A percentile compares a stretch with the other conserved stretches of the same genome.
These are phyloP conservation scores for Hormiphora californensis DNA, from an alignment of 37 sponge, comb jelly and placozoan species.

Conservation along the genomic window DNA sequence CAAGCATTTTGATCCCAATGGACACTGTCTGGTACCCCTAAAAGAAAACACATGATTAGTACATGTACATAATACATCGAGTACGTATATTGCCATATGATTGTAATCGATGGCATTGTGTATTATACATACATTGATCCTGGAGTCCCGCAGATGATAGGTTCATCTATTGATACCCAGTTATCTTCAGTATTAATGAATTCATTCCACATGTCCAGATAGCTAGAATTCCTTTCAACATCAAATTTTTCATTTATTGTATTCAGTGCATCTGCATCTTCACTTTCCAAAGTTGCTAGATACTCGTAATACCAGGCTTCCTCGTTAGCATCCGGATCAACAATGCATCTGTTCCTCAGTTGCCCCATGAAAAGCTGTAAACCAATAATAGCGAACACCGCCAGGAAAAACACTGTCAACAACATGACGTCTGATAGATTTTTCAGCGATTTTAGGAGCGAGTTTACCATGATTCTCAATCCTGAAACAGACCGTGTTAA, in stretches of 20 bases:
- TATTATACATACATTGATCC: background rate
- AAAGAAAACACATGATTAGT: background rate
- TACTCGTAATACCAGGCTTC: too few species aligned
- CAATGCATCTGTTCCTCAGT: slow-evolving; percentile 37
- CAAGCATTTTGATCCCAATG: background rate
- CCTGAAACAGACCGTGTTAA: background rate
- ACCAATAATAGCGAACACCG: slow-evolving; percentile 49
- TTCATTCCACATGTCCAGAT: background rate
- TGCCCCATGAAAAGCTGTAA: slow-evolving; percentile 55
- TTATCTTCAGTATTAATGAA: background rate
- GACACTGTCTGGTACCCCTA: slow-evolving; percentile 52
- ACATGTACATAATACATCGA: background rate
- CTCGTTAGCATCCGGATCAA: background rate
- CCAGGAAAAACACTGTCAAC: slow-evolving; percentile 54
- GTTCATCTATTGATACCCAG: background rate
- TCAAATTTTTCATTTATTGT: too few species aligned
- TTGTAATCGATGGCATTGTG: background rate
- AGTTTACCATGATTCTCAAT: slow-evolving; percentile 56
- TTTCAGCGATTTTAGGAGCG: slow-evolving; percentile 52
- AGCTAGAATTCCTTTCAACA: too few species aligned
- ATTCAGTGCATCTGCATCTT: too few species aligned
- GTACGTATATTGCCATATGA: background rate
- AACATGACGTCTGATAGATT: slow-evolving; percentile 51
- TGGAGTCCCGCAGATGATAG: background rate
- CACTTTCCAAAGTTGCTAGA: too few species aligned